phyloP scores from a whole-genome alignment of 2,113 vertebrate species.

The Pipra filicauda region DNA sequence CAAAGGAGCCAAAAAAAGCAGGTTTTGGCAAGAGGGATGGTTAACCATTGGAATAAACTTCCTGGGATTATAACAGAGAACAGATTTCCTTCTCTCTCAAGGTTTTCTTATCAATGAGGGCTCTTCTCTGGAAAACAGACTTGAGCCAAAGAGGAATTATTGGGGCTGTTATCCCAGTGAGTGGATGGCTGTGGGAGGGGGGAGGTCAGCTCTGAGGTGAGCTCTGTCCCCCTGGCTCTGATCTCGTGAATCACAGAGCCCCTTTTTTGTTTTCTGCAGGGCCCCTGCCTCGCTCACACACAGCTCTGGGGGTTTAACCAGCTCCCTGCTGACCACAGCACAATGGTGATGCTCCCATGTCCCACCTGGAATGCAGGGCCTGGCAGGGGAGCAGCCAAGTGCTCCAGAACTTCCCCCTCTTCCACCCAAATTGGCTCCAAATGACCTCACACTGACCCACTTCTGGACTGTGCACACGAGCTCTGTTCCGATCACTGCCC shows the following conservation, averaged over 20 bases:
- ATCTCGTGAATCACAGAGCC: not conserved
- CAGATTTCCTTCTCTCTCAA: not conserved
- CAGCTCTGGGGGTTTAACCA: not conserved
- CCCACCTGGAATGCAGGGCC: not conserved
- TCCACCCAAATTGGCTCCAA: not conserved
- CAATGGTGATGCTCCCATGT: not conserved
- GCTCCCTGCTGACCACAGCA: not conserved
- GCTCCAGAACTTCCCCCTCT: not conserved
- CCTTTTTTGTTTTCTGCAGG: not conserved
- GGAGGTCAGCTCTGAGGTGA: not conserved
- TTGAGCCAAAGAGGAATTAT: not conserved
- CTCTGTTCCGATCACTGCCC: not conserved
- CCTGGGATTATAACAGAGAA: not conserved
- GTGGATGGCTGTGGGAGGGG: not conserved
- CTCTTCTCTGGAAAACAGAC: not conserved
- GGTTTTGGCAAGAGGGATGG: not conserved
- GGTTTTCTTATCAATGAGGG: not conserved
- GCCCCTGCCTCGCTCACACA: rapidly evolving
- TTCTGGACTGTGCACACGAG: not conserved
- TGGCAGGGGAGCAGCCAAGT: not conserved
- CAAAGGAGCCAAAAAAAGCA: not conserved
- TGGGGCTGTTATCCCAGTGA: not conserved
- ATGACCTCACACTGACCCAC: not conserved
- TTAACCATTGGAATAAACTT: not conserved
- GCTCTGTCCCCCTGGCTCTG: not conserved